Conservation (phyloP, 1,140 invertebrate species). For the Drosophila sp. region DNA sequence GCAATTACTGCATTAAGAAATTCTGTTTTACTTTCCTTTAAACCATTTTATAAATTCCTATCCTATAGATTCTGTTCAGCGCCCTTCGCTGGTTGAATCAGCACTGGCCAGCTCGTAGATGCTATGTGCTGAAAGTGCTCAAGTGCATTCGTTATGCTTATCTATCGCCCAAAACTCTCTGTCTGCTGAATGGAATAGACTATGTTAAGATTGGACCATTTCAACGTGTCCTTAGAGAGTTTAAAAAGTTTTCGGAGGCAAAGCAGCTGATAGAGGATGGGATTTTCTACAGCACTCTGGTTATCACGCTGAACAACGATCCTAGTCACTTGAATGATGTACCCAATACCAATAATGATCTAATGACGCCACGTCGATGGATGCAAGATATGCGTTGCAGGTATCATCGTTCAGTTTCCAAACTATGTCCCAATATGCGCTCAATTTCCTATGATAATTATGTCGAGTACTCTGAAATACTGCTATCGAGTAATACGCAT, state of each 20-base stretch:
- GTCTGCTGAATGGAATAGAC: conserved; percentile 17
- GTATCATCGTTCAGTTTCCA: conserved; percentile 30
- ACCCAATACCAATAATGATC: background rate
- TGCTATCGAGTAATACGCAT: background rate
- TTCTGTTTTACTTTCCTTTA: too few species aligned
- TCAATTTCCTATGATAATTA: conserved; percentile 28
- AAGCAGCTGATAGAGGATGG: conserved; percentile 24
- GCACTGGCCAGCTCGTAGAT: conserved; percentile 32
- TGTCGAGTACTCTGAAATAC: background rate
- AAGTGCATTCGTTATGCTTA: conserved; percentile 36
- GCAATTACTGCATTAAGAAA: too few species aligned
- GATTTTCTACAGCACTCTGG: conserved; percentile 41
- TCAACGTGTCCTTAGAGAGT: background rate
- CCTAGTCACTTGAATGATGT: background rate
- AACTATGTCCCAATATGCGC: conserved; percentile 44
- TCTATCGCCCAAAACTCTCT: conserved; percentile 35
- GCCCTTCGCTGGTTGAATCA: conserved; percentile 32
- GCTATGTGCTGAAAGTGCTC: background rate
- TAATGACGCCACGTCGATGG: conserved; percentile 34
- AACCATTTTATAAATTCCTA: background rate
- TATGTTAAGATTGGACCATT: conserved; percentile 1
- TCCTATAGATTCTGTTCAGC: conserved; percentile 31
- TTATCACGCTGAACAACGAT: conserved; percentile 26
- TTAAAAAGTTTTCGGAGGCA: background rate
- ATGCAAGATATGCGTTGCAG: conserved; percentile 24